A percentile compares a stretch with the other conserved stretches of the same genome.
Evolutionary conservation across 2,113 vertebrate genomes (phyloP).

Genomic region (Dolichallabes microphthalmus): DNA sequence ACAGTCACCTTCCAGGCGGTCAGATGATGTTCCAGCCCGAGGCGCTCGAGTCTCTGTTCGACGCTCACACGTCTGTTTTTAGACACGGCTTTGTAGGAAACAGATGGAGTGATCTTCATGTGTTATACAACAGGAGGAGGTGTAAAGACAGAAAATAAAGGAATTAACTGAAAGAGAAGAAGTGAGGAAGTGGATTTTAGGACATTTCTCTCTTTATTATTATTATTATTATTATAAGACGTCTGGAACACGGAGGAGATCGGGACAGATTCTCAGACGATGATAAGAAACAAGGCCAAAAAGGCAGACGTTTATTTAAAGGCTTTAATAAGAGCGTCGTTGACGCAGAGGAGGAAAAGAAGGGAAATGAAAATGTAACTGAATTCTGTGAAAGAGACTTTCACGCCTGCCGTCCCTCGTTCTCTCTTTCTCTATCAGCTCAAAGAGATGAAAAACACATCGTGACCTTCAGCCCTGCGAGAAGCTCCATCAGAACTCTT

Average conservation of each 20-base stretch:
- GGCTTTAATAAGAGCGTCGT: neutral
- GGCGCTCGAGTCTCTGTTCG: neutral
- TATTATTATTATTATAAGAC: too few relatives aligned
- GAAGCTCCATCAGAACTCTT: neutral
- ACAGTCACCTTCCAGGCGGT: conserved; percentile 38
- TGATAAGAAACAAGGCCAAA: neutral
- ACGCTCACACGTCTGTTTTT: conserved; percentile 21
- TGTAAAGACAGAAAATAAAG: neutral
- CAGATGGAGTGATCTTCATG: conserved; percentile 14
- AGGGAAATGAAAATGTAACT: neutral
- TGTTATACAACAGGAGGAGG: neutral
- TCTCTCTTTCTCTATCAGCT: neutral
- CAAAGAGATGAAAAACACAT: neutral
- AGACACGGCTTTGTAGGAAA: conserved; percentile 15
- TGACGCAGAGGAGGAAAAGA: neutral
- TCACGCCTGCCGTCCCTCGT: neutral
- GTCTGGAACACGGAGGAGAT: neutral
- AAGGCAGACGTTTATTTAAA: neutral
- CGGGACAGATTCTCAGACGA: neutral
- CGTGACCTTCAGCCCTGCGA: neutral
- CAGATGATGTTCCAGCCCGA: conserved; percentile 1
- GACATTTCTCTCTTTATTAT: neutral
- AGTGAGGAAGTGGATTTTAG: neutral
- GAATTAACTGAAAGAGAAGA: neutral
- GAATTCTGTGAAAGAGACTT: neutral